These are phyloP conservation scores for Chloebia gouldiae DNA, from an alignment of 2,113 vertebrate species.

Conservation along the genomic window DNA sequence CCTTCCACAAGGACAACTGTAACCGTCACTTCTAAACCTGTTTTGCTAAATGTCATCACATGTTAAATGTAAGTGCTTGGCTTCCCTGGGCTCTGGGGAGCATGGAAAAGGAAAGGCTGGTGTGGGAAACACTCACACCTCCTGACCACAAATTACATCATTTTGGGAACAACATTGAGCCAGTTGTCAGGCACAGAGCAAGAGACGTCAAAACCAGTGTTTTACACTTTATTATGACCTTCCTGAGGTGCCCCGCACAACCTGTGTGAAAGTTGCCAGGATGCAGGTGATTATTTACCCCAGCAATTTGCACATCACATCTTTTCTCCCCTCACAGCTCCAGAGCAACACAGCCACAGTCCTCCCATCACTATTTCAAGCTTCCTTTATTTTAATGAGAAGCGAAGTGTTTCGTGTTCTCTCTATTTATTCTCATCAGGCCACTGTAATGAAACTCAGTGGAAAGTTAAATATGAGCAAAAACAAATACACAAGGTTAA, in stretches of 20 bases:
- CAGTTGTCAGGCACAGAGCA: not conserved
- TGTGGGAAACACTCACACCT: accelerated
- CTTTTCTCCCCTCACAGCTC: not conserved
- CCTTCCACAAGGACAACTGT: not conserved
- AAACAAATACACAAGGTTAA: not conserved
- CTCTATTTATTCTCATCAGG: not conserved
- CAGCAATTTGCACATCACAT: not conserved
- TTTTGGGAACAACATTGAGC: not conserved
- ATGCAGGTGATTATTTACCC: not conserved
- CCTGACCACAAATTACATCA: not conserved
- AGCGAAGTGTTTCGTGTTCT: not conserved
- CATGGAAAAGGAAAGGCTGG: not conserved
- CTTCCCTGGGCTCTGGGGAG: not conserved
- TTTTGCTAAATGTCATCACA: not conserved
- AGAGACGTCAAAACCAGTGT: not conserved
- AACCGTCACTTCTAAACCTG: not conserved
- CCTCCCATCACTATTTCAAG: not conserved
- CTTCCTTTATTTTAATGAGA: not conserved
- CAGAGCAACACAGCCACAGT: not conserved
- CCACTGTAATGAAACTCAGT: not conserved
- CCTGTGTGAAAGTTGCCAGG: not conserved
- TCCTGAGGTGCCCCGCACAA: not conserved
- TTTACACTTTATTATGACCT: not conserved
- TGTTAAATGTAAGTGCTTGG: accelerated
- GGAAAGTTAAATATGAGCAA: not conserved